Conservation (phyloP, 2,113 vertebrate genomes). For the Amazona vittata region DNA sequence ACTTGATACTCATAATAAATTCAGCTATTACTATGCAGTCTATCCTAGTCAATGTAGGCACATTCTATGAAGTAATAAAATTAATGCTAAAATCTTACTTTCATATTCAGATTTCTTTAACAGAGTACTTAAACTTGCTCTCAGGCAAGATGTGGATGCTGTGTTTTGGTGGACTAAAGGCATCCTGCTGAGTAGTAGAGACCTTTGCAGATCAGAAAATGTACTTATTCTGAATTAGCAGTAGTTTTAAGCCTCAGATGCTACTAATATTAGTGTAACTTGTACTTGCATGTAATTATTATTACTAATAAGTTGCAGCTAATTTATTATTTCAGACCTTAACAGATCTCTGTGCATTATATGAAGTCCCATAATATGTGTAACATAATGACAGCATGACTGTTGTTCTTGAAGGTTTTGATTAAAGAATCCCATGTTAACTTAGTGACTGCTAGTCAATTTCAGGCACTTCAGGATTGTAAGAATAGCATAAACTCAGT, state of each 20-base stretch:
- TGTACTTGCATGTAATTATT: neutral
- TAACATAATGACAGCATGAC: neutral
- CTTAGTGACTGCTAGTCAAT: neutral
- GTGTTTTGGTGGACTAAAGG: neutral
- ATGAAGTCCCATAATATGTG: neutral
- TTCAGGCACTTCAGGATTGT: neutral
- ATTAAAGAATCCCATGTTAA: neutral
- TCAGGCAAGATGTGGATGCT: neutral
- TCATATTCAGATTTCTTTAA: neutral
- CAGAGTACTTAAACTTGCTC: neutral
- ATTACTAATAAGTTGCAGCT: neutral
- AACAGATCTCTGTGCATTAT: neutral
- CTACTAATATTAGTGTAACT: neutral
- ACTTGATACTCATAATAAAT: neutral
- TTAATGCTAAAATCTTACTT: neutral
- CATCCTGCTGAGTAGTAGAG: neutral
- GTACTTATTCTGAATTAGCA: neutral
- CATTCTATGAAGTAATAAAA: neutral
- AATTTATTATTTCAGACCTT: neutral
- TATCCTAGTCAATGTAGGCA: neutral
- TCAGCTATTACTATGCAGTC: neutral
- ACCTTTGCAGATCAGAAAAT: neutral
- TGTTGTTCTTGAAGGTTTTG: neutral
- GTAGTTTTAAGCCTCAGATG: neutral
- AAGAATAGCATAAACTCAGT: neutral